Evolutionary conservation across 2,113 vertebrate species (phyloP), one percentile per base, ranked within the genome.

Genomic region (Struthio camelus): DNA sequence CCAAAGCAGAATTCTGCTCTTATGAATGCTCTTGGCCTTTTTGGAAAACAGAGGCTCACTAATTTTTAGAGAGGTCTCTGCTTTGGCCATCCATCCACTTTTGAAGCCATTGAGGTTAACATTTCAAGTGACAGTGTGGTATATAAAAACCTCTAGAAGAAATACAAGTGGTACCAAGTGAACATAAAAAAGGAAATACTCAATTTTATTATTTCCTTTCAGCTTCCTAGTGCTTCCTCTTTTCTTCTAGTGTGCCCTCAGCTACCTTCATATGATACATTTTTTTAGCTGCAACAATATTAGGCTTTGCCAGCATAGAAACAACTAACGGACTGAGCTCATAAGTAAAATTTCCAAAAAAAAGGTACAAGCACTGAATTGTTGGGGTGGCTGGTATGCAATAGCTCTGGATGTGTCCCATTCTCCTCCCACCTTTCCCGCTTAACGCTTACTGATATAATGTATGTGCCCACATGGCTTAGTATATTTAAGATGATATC

Each of bases 61-160:
- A 24, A 77, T 58, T 46, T 85, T 89, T 73, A 77, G 36, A 88
- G 36, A 90, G 50, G 19, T 70, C 71, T 10, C 40, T 80, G 24
- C 18, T 40, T 91, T 91, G 58, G 36, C 40, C 59, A 46, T 70
- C 71, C 62, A 83, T 66, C 23, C 24, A 64, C 15, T 7, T 91
- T 89, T 80, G 51, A 94, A 91, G 38, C 75, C 89, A 58, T 87
- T 89, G 81, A 56, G 51, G 56, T 66, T 93, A 93, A 32, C 78
- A 61, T 95, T 96, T 96, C 62, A 82, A 80, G 28, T 27, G 75
- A 48, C 61, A 69, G 11, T 48, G 30, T 40, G 32, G 70, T 89
- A 36, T 48, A 65, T 24, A 62, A 51, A 9, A 67, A 72, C 40
- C 80, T 93, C 97, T 86, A 69, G 44, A 87, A 95, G 84, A 95